A percentile compares a stretch with the other conserved stretches of the same genome.
phyloP scores from a whole-genome alignment of 1,140 invertebrate genomes.

The Trichonephila clavipes region DNA sequence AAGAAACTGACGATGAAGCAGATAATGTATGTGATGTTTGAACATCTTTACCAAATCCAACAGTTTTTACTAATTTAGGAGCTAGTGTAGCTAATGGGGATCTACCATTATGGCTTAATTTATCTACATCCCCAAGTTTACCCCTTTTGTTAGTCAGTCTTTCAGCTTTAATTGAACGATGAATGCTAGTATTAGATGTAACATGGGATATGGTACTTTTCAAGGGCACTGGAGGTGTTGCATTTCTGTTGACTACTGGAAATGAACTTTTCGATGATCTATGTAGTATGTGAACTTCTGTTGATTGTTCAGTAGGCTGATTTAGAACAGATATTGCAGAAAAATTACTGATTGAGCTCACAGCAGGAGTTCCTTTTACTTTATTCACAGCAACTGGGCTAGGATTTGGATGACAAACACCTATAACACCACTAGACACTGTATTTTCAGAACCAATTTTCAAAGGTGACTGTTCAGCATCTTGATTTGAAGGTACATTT shows the following conservation, averaged over 20 bases:
- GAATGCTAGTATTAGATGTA: constrained; percentile 68
- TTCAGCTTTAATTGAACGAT: constrained; percentile 60
- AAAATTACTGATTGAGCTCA: constrained; percentile 71
- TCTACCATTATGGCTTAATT: constrained; percentile 51
- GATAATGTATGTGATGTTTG: constrained; percentile 74
- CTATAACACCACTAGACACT: constrained; percentile 46
- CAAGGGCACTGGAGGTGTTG: constrained; percentile 58
- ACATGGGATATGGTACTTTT: constrained; percentile 73
- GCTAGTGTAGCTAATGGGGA: constrained; percentile 69
- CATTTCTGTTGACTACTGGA: constrained; percentile 66
- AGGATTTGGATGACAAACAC: constrained; percentile 68
- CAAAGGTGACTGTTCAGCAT: background rate
- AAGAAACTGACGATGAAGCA: constrained; percentile 71
- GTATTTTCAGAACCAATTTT: constrained; percentile 38
- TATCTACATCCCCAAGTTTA: constrained; percentile 62
- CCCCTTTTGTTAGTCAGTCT: constrained; percentile 56
- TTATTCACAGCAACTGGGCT: constrained; percentile 54
- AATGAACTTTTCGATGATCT: constrained; percentile 70
- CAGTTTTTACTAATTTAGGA: constrained; percentile 66
- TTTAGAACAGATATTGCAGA: constrained; percentile 69
- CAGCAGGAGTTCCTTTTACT: constrained; percentile 62
- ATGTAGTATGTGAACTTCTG: constrained; percentile 56
- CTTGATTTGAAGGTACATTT: background rate
- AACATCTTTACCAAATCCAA: constrained; percentile 66
- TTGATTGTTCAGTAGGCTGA: constrained; percentile 67